Conservation (phyloP, 2,888 invertebrate genomes). For the Eutolmus rufibarbis region DNA sequence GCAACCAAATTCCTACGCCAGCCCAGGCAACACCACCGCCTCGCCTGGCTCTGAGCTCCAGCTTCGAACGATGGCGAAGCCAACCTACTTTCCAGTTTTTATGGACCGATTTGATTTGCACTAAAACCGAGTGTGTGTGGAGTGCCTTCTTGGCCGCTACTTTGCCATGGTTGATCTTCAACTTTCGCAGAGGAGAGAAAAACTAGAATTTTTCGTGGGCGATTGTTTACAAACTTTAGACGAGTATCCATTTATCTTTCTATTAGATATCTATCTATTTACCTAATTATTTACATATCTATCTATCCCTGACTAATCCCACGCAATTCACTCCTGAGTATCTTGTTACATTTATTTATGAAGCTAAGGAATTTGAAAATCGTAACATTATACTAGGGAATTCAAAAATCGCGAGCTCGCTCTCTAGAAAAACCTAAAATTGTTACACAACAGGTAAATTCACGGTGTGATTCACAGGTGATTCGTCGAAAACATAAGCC, state of each 20-base stretch:
- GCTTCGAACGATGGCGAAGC: neutral
- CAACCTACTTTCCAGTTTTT: constrained; percentile 32
- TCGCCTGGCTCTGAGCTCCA: neutral
- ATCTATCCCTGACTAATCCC: neutral
- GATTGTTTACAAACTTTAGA: constrained; percentile 16
- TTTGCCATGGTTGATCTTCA: neutral
- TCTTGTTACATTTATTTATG: neutral
- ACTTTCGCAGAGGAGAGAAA: neutral
- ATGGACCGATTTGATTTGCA: constrained; percentile 12
- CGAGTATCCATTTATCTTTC: neutral
- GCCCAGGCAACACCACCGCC: neutral
- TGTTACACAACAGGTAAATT: neutral
- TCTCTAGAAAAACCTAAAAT: neutral
- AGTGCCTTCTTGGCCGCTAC: neutral
- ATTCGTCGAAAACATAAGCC: neutral
- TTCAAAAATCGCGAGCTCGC: neutral
- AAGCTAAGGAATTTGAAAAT: neutral
- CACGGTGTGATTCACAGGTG: neutral
- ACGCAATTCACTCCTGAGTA: neutral
- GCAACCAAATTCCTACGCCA: neutral
- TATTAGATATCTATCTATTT: neutral
- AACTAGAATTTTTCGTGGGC: constrained; percentile 18
- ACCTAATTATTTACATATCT: neutral
- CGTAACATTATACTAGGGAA: neutral
- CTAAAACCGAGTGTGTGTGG: neutral